Evolutionary conservation across 1,140 invertebrate genomes (phyloP).

Genomic region (Sarcophaga bullata): DNA sequence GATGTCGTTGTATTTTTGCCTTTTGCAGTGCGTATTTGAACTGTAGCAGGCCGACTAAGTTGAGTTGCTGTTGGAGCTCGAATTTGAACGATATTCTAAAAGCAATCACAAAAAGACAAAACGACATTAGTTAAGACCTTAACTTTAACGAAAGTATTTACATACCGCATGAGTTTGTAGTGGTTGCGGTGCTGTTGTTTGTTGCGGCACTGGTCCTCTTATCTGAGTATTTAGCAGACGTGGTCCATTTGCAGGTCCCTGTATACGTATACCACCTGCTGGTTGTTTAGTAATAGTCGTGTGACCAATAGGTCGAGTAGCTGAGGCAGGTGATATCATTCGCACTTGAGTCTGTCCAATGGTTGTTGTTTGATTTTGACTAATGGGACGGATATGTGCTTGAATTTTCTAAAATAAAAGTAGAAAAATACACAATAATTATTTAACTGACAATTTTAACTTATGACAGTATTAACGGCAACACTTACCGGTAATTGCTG

Average conservation of each 20-base stretch:
- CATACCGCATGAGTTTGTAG: constrained; percentile 58
- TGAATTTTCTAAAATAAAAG: constrained; percentile 57
- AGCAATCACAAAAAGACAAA: background rate
- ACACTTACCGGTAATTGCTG: constrained; percentile 57
- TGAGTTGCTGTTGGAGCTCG: constrained; percentile 59
- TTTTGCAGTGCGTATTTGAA: constrained; percentile 59
- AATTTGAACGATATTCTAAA: constrained; percentile 59
- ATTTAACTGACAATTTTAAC: background rate
- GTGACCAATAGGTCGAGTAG: constrained; percentile 66
- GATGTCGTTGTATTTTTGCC: constrained; percentile 47
- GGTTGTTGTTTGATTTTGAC: constrained; percentile 62
- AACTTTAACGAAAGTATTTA: background rate
- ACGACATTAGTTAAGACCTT: background rate
- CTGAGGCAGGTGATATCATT: constrained; percentile 69
- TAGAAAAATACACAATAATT: background rate
- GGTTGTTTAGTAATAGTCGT: constrained; percentile 66
- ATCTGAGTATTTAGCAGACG: constrained; percentile 62
- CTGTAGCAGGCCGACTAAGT: constrained; percentile 56
- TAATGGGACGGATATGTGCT: constrained; percentile 65
- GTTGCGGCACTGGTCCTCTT: constrained; percentile 53
- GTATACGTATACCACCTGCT: constrained; percentile 58
- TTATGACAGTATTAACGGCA: background rate
- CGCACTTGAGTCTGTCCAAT: constrained; percentile 70
- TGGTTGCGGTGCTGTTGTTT: constrained; percentile 47
- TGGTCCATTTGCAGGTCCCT: constrained; percentile 53